Evolutionary conservation across 2,113 vertebrate genomes (phyloP).

Genomic region (Pionites leucogaster): DNA sequence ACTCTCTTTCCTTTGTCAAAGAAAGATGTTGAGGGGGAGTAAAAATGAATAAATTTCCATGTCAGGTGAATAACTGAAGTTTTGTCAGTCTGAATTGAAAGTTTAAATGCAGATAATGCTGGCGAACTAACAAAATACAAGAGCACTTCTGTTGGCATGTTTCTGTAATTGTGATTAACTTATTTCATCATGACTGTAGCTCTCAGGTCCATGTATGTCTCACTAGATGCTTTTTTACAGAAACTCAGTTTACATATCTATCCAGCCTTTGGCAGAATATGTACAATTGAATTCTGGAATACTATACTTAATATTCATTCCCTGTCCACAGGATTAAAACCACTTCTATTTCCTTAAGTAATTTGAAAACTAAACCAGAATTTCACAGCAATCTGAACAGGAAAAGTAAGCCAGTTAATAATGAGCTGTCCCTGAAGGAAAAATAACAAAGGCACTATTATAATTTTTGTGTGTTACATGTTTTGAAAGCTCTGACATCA

Average conservation of each 20-base stretch:
- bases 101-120: not conserved
- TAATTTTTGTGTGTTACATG: not conserved
- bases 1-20: not conserved
- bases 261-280: not conserved
- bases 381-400: not conserved
- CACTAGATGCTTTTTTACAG: not conserved
- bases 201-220: not conserved
- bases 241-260: not conserved
- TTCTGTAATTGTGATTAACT: not conserved
- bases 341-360: not conserved
- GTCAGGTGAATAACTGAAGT: not conserved
- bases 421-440: not conserved
- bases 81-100: not conserved
- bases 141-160: not conserved
- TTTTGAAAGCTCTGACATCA: constrained; percentile 25
- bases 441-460: not conserved
- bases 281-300: not conserved
- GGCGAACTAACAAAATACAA: not conserved
- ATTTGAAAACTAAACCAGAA: not conserved
- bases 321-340: not conserved
- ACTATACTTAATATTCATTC: not conserved
- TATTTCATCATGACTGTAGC: not conserved
- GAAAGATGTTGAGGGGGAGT: not conserved
- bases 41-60: not conserved
- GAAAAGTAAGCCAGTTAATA: not conserved